phyloP scores from a whole-genome alignment of 37 sponge, comb jelly and placozoan species.

The Axinella damicornis region DNA sequence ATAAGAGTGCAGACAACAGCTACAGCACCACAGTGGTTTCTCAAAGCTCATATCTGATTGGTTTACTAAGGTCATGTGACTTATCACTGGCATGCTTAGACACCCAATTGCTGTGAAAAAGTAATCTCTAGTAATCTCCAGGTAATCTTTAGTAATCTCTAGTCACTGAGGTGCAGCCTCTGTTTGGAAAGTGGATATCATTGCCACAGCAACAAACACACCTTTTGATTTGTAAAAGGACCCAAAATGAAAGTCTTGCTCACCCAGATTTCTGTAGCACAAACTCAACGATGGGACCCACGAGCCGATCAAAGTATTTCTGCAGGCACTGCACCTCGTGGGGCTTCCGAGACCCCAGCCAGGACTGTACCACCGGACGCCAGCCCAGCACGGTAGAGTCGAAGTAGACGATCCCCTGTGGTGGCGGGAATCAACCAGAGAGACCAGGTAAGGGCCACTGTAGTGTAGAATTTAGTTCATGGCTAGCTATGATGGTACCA shows the following conservation, averaged over 20 bases:
- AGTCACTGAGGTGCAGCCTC: not conserved
- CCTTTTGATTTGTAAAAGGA: not conserved
- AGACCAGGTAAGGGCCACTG: too few relatives aligned
- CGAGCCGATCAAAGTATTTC: slow-evolving; percentile 32
- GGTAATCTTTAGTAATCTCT: not conserved
- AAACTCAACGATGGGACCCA: slow-evolving; percentile 56
- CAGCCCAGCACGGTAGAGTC: slow-evolving; percentile 79
- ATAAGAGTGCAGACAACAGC: too few relatives aligned
- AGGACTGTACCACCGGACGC: slow-evolving; percentile 75
- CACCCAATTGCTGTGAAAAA: too few relatives aligned
- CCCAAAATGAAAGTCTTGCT: not conserved
- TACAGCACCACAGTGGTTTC: too few relatives aligned
- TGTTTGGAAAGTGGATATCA: not conserved
- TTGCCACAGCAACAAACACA: not conserved
- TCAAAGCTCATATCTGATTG: too few relatives aligned
- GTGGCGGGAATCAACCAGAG: not conserved
- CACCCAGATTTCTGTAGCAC: slow-evolving; percentile 44
- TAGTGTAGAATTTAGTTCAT: too few relatives aligned
- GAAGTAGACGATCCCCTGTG: slow-evolving; percentile 88
- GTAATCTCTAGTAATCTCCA: too few relatives aligned
- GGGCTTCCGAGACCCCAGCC: slow-evolving; percentile 58
- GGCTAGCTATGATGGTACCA: too few relatives aligned
- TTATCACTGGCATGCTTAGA: too few relatives aligned
- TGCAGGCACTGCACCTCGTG: slow-evolving; percentile 66
- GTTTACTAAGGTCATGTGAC: too few relatives aligned